Base-by-base conservation (phyloP, 1,140 invertebrate genomes). In the Musca domestica region DNA sequence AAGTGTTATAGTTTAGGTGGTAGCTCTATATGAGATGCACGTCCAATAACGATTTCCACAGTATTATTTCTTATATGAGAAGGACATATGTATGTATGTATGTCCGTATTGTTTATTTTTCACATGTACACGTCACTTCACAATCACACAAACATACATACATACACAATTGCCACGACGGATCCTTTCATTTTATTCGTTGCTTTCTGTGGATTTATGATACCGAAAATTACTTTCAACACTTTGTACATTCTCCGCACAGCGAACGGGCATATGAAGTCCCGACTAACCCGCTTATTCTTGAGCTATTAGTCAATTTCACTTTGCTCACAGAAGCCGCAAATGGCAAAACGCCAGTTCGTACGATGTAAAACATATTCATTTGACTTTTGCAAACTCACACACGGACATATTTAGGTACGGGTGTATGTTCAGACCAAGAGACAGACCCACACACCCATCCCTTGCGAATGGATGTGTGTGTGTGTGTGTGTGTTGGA, bases 191-290 rank as follows among this genome's bases (percentile, higher is more conserved):
- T 25, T 61, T 61, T 19, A 17, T 34, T 61, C 6, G 15, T 49
- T 48, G n/a, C 6, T 64, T 25, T 51, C 25, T 27, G 46, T 65
- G 64, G 46, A 69, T 69, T 69, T 69, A 69, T 66, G 52, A 54
- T 56, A 69, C 46, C 64, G 41, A 54, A 66, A 69, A 69, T 69
- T 66, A 69, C 68, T 69, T 66, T 65, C 68, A 66, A 65, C 68
- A 51, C 30, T 54, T 49, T 66, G 23, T 27, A 30, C 17, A 10
- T 27, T 67, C 27, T 61, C 49, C 49, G 22, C 20, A 19, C 15
- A n/a, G 48, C 12, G 10, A 27, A 56, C 12, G n/a, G n/a, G 25
- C 23, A 30, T 25, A 27, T 58, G 25, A 61, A 61, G 56, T 41
- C 27, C 56, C 56, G 34, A 27, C 34, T 61, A 61, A 34, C 56